Evolutionary conservation across 2,797 vertebrate genomes (phyloP).

Genomic region (Platyrinchus mystaceus): DNA sequence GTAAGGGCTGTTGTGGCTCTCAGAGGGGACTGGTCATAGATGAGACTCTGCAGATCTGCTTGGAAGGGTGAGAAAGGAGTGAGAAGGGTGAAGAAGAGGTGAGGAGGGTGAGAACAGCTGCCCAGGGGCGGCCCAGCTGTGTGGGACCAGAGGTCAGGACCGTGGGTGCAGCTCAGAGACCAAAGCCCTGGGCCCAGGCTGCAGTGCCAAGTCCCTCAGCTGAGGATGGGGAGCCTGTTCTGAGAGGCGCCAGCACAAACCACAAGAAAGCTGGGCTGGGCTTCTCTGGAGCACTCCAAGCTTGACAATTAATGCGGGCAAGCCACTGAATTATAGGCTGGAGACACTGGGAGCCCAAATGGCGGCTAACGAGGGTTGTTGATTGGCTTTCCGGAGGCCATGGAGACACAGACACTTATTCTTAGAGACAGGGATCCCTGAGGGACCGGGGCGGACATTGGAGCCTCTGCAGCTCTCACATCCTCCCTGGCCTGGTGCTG

Average conservation of each 20-base stretch:
- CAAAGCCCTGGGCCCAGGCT: neutral
- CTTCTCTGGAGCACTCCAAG: slow-evolving; percentile 43
- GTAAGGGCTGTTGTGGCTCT: neutral
- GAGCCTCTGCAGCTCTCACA: slow-evolving; percentile 8
- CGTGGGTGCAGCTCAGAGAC: rapidly evolving
- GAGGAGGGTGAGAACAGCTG: neutral
- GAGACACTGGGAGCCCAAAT: slow-evolving; percentile 61
- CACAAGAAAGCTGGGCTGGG: slow-evolving; percentile 60
- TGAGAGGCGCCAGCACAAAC: slow-evolving; percentile 60
- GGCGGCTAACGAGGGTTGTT: slow-evolving; percentile 44
- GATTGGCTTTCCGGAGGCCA: slow-evolving; percentile 66
- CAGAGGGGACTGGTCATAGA: neutral
- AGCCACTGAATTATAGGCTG: slow-evolving; percentile 66
- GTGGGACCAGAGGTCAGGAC: neutral
- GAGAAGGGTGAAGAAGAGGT: neutral
- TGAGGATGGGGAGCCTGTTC: neutral
- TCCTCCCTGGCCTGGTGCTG: neutral
- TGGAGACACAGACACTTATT: slow-evolving; percentile 67
- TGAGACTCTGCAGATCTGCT: neutral
- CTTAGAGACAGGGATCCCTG: slow-evolving; percentile 43
- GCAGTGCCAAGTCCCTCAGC: neutral
- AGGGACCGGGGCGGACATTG: neutral
- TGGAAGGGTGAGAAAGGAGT: neutral
- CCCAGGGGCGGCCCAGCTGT: neutral
- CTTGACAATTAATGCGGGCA: slow-evolving; percentile 55